phyloP scores from a whole-genome alignment of 2,888 invertebrate genomes.

The Tachystola acroxantha region DNA sequence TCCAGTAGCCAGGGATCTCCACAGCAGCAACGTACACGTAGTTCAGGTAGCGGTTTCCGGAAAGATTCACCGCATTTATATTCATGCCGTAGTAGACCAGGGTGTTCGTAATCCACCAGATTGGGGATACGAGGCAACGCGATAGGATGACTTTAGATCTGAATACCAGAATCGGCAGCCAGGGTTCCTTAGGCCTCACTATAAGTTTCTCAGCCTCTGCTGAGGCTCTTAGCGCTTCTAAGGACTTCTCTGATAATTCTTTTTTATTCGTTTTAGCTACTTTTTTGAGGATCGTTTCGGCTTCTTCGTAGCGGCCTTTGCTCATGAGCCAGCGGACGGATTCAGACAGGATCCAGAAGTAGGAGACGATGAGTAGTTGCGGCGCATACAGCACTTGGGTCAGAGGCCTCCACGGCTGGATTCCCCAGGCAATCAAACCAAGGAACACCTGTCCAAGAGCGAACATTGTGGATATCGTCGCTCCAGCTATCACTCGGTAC shows the following conservation, averaged over 20 bases:
- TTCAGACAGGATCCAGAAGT: constrained; percentile 85
- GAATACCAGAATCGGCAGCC: constrained; percentile 48
- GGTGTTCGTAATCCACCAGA: constrained; percentile 84
- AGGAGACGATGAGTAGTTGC: constrained; percentile 81
- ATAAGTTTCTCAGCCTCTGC: constrained; percentile 48
- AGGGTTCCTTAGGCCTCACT: constrained; percentile 47
- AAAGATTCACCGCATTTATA: constrained; percentile 82
- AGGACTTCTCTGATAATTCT: constrained; percentile 72
- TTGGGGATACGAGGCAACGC: constrained; percentile 58
- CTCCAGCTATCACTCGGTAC: constrained; percentile 84
- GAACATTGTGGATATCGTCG: constrained; percentile 84
- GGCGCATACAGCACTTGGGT: constrained; percentile 85
- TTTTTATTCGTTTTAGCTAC: constrained; percentile 81
- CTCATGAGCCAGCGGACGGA: constrained; percentile 88
- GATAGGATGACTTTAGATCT: constrained; percentile 43
- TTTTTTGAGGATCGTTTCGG: constrained; percentile 79
- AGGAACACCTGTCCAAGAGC: constrained; percentile 86
- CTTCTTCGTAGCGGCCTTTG: constrained; percentile 82
- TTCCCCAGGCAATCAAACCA: constrained; percentile 83
- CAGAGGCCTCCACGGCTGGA: constrained; percentile 83
- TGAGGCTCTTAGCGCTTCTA: constrained; percentile 53
- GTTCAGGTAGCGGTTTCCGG: constrained; percentile 82
- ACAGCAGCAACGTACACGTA: constrained; percentile 81
- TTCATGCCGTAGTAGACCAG: constrained; percentile 85
- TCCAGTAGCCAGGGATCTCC: constrained; percentile 85